Evolutionary conservation across 2,797 vertebrate genomes (phyloP), one percentile per base, ranked within the genome.

Genomic region (Xenops minutus): DNA sequence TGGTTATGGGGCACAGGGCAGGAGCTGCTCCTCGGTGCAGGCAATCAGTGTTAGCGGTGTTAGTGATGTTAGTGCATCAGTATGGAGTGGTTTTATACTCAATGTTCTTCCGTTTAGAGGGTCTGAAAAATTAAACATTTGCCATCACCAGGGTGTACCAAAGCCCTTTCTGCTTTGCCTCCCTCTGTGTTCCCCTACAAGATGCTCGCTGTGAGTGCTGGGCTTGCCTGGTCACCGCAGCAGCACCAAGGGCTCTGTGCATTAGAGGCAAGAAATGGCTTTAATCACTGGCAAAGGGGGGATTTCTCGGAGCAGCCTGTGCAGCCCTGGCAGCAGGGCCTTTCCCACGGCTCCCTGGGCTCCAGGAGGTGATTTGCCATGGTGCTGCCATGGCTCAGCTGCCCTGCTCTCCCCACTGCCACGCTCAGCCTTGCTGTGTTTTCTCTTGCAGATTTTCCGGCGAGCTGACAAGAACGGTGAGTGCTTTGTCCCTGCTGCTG

Each of bases 381-480:
- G 49, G 56, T 13, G 51, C 54, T 29, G 7, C 52, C 73, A 44
- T 27, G n/a, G 26, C 80, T 79, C 68, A 44, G 43, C 73, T 3
- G 3, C 1, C 3, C 30, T 27, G 51, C 39, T 87, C 39, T 63
- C 51, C 63, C 32, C 63, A 49, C 55, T 46, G 32, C 63, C 46
- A 48, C 82, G 2, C 74, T 89, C 48, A 88, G 56, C 77, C 48
- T 32, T 54, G 29, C 15, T 4, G 5, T 94, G 32, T 97, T 97
- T 97, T 97, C 96, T 94, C 66, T 97, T 98, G n/a, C 98, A 99
- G 99, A 99, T 99, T 97, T 99, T 99, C 97, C 99, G 98, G 39
- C 98, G 99, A 95, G 99, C 99, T 5, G 99, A 99, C 98, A 99
- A 99, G 98, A 99, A 99, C 0, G 99, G 99, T 99, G 97, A 99